Evolutionary conservation across 2,888 invertebrate genomes (phyloP).

Genomic region (Dryobotodes eremita): DNA sequence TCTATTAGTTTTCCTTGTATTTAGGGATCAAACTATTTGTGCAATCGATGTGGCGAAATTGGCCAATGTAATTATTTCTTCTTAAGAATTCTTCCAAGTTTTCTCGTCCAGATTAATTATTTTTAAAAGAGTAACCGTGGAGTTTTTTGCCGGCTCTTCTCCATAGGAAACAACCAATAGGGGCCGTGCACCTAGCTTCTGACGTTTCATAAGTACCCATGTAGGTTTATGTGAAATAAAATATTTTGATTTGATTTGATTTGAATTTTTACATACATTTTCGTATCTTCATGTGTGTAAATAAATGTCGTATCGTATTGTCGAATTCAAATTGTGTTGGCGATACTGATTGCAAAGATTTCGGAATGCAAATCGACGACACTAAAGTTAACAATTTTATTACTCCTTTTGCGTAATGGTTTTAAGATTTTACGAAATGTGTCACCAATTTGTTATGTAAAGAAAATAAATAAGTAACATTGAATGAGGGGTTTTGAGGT

Average conservation of each 20-base stretch:
- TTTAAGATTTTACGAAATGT: constrained; percentile 36
- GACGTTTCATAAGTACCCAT: too few relatives aligned
- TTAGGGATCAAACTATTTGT: neutral
- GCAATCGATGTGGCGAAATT: neutral
- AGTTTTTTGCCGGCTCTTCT: too few relatives aligned
- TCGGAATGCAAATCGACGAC: constrained; percentile 28
- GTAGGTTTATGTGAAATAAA: too few relatives aligned
- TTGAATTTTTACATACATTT: neutral
- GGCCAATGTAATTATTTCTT: neutral
- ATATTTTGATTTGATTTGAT: too few relatives aligned
- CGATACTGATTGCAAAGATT: constrained; percentile 28
- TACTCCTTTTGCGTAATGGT: constrained; percentile 37
- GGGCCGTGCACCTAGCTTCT: too few relatives aligned
- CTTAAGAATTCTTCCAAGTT: neutral
- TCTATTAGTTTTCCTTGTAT: neutral
- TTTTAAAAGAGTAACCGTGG: too few relatives aligned
- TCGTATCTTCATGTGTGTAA: too few relatives aligned
- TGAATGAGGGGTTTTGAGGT: neutral
- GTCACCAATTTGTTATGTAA: constrained; percentile 48
- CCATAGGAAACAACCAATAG: too few relatives aligned
- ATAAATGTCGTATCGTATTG: neutral
- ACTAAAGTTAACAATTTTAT: constrained; percentile 53
- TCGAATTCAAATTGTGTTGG: constrained; percentile 17
- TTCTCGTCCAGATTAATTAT: neutral
- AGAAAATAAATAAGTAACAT: constrained; percentile 4